Evolutionary conservation across 2,113 vertebrate genomes (phyloP), one percentile per base, ranked within the genome.

Genomic region (Platichthys flesus): DNA sequence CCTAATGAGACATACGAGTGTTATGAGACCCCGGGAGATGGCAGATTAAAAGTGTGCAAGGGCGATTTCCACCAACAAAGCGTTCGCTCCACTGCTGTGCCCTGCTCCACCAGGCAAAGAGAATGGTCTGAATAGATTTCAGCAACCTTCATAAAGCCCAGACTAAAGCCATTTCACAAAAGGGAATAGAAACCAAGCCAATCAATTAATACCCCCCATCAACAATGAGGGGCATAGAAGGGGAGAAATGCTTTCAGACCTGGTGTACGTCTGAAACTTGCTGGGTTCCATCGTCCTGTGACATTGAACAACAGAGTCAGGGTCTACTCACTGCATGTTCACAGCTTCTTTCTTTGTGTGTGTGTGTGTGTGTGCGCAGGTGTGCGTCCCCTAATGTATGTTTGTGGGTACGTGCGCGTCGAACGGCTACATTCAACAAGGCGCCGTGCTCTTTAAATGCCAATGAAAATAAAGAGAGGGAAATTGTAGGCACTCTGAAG

Each of bases 381-480:
- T 54, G 51, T 54, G 51, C 20, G 7, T n/a, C 7, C 3, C n/a
- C 51, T 54, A 54, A 54, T 10, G 51, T 31, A 14, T 59, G 14
- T 20, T 81, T 86, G 76, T 82, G 76, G 71, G 68, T 86, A 74
- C 78, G 76, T 73, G 68, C 81, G 85, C 79, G 86, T 92, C 90
- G 91, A 93, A 88, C 84, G 80, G 93, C 72, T 85, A 88, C 86
- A 89, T 93, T 93, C 84, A 91, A 85, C 85, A 71, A 78, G 79
- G 82, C 58, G 5, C 85, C 1, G 65, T 79, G 68, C 81, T 91
- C 84, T 90, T 90, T 91, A 92, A 93, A 93, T 87, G 90, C 93
- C 88, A 92, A 89, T 90, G 90, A 90, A 94, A 93, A 93, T 91
- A 93, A 93, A 92, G 89, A 84, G 83, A 87, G 86, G 88, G 90